Base-by-base conservation (phyloP, 92 coral and sea anemone genomes). In the Porites rus region DNA sequence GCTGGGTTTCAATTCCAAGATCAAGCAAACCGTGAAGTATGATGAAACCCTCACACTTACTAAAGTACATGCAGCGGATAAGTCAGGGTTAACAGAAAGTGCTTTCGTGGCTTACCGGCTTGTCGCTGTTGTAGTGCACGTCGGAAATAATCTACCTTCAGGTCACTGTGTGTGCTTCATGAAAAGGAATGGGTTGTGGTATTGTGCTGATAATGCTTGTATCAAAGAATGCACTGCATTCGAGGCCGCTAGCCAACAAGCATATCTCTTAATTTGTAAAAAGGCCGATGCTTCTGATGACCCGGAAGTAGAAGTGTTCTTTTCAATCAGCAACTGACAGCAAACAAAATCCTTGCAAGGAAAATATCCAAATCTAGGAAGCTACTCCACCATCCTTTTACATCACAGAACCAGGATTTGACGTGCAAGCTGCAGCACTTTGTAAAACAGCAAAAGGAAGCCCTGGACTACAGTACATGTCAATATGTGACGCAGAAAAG, bases 121-220 rank as follows among this genome's bases (percentile, higher is more conserved):
- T 67, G 82, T 51, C 20, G 64, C 92, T 19, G 81, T 88, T 59
- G 73, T 88, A 58, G 88, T 83, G 54, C 92, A 88, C 74, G 25
- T 66, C 20, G 80, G 84, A 20, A 59, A 75, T 59, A 25, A 76
- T 11, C 73, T 84, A n/a, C 59, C 85, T 24, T 83, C 89, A 62
- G 92, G 92, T 54, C 92, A 89, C 78, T 90, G 84, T 74, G 80
- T 90, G 84, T 90, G 86, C 64, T 90, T 85, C 65, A 68, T 90
- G 63, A 90, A 74, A 60, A 52, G 86, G 31, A 80, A 75, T 78
- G 93, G 84, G 81, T 72, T 46, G 51, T 85, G 93, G 87, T 89
- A 75, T 69, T 83, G 22, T 83, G 83, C 85, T 63, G 83, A 84
- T 77, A 88, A 88, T 77, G 46, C 65, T 31, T 71, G 31, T 70